These are phyloP conservation scores for Nipponia nippon DNA, from an alignment of 2,113 vertebrate species.

Conservation along the genomic window DNA sequence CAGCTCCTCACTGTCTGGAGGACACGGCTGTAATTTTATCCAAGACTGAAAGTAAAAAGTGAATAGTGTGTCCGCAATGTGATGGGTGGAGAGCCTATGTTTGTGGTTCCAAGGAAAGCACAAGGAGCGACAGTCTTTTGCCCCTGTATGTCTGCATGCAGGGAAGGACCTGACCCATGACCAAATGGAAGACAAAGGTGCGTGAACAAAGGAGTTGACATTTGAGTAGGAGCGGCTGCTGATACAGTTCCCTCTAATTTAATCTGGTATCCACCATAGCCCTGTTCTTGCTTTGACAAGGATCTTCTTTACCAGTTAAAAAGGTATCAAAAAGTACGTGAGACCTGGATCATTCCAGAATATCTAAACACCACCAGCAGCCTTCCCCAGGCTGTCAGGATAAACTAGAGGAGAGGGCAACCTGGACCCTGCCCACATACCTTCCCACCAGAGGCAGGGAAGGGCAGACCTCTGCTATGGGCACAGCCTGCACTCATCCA, in stretches of 20 bases:
- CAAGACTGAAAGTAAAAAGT: neutral
- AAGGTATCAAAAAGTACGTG: neutral
- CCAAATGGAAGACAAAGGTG: neutral
- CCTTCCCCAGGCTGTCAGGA: neutral
- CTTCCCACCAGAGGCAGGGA: neutral
- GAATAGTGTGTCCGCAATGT: fast-evolving
- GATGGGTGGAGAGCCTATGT: neutral
- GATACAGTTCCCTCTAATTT: neutral
- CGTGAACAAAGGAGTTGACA: neutral
- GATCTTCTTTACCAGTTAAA: neutral
- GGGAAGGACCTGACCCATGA: neutral
- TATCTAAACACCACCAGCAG: neutral
- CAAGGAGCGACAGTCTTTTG: neutral
- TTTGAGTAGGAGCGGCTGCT: neutral
- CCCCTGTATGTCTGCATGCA: fast-evolving
- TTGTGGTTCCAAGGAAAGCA: neutral
- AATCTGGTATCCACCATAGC: neutral
- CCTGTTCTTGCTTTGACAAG: neutral
- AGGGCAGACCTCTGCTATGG: fast-evolving
- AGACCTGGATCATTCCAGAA: neutral
- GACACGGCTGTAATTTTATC: neutral
- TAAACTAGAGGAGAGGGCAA: neutral
- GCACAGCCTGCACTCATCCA: neutral
- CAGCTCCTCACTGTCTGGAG: neutral
- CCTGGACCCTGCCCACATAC: fast-evolving